Conservation (phyloP, 1,140 invertebrate genomes). For the roundworm (Caenorhabditis elegans) region DNA sequence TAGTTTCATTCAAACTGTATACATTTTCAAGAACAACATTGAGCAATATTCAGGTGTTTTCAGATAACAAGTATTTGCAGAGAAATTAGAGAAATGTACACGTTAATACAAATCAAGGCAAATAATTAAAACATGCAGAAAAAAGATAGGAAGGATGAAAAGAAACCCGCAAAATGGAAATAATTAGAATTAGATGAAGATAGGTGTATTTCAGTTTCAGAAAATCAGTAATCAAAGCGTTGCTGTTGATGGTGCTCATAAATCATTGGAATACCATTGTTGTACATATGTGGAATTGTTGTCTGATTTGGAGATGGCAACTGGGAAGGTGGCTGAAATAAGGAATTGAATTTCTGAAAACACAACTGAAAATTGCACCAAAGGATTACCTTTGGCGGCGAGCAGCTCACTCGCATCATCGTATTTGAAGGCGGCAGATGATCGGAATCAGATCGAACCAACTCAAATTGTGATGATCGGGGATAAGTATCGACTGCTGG, state of each 20-base stretch:
- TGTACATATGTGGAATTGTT: not conserved
- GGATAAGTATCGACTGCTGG: not conserved
- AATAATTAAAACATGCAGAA: not conserved
- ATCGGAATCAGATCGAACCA: not conserved
- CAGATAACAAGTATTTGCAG: not conserved
- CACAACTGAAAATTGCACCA: not conserved
- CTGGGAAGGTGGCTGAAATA: not conserved
- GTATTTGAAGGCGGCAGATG: not conserved
- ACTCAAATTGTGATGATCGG: not conserved
- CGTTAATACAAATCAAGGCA: not conserved
- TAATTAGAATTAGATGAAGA: not conserved
- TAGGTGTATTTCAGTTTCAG: not conserved
- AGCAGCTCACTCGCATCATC: not conserved
- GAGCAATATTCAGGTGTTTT: not conserved
- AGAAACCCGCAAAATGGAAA: not conserved
- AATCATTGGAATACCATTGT: not conserved
- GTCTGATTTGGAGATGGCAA: not conserved
- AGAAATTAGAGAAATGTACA: not conserved
- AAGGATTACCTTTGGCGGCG: not conserved
- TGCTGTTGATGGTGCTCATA: not conserved
- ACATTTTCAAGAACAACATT: not conserved
- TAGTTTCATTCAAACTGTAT: not conserved
- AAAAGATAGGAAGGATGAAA: not conserved
- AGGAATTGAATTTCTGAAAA: not conserved
- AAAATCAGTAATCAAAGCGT: not conserved